Percentiles rank a stretch among this genome's conserved stretches.
These are phyloP conservation scores for Melinaea menophilus DNA, from an alignment of 2,888 invertebrate species.

Conservation along the genomic window DNA sequence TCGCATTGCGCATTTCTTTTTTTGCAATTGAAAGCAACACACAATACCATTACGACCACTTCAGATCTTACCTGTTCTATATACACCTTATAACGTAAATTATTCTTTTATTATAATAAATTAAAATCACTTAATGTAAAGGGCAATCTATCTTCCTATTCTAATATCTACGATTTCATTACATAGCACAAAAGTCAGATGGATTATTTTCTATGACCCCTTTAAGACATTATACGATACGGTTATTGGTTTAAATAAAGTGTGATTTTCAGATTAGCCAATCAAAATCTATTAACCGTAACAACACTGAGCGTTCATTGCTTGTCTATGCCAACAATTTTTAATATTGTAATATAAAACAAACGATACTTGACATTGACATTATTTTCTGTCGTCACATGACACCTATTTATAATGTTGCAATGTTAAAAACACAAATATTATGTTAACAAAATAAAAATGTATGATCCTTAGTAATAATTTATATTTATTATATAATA, in stretches of 20 bases:
- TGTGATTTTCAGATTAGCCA: conserved; percentile 7
- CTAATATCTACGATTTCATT: conserved; percentile 18
- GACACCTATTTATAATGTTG: conserved; percentile 21
- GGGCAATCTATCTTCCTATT: conserved; percentile 14
- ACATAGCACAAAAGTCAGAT: conserved; percentile 20
- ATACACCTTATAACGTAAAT: conserved; percentile 7
- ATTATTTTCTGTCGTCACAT: conserved; percentile 29
- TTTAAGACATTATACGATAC: not conserved
- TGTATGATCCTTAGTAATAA: too few relatives aligned
- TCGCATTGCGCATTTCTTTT: not conserved
- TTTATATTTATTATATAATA: too few relatives aligned
- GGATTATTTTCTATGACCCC: conserved; percentile 5
- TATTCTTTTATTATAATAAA: conserved; percentile 21
- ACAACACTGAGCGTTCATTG: not conserved
- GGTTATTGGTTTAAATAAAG: conserved; percentile 20
- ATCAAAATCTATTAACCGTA: conserved; percentile 7
- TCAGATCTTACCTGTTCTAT: conserved; percentile 18
- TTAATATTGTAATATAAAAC: conserved; percentile 17
- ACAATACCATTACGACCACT: not conserved
- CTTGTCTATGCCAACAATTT: not conserved
- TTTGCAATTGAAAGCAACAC: not conserved
- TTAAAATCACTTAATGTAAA: conserved; percentile 21
- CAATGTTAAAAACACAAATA: not conserved
- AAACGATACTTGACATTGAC: conserved; percentile 25
- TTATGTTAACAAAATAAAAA: too few relatives aligned